Evolutionary conservation across 2,113 vertebrate genomes (phyloP), one percentile per base, ranked within the genome.

Genomic region (Eublepharis macularius): DNA sequence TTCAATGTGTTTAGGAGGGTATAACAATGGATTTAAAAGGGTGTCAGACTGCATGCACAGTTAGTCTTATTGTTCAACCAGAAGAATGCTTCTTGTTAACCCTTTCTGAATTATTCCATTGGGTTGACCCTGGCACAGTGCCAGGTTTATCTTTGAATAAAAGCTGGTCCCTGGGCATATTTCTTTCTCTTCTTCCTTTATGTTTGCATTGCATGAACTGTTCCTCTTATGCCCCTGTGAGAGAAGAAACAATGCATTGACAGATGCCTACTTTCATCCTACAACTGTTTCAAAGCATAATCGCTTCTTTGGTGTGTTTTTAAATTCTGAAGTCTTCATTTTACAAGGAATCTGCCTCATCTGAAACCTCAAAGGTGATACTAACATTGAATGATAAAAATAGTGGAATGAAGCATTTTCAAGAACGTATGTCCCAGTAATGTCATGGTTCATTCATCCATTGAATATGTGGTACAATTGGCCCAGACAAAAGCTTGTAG

Each of bases 201-300:
- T 0, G 19, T 1, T 76, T n/a, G 26, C 10, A 84, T 85, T 83
- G 54, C 79, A 32, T 7, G 49, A 73, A 91, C 74, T 0, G 0
- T 87, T 88, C 45, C 13, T 49, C 66, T 86, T 79, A 72, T 8
- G 1, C 6, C 16, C 80, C 43, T 82, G 14, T 54, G 78, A 82
- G 76, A 87, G 39, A 82, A 90, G 89, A 87, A 83, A 0, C 10
- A 79, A n/a, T 68, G 54, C 47, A 41, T 63, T 78, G 1, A 49
- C 85, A 87, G 11, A 75, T 1, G 2, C 5, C 86, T 82, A 17
- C 65, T 92, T 91, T 90, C 41, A 90, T 91, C 80, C 39, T 68
- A 78, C 45, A 73, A 90, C 83, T 74, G 8, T 1, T 93, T 89
- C 65, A 92, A 92, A 91, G 51, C 2, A 12, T 7, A 49, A 51